Evolutionary conservation across 2,888 invertebrate genomes (phyloP), one percentile per base, ranked within the genome.

Genomic region (Agonopterix heracliana): DNA sequence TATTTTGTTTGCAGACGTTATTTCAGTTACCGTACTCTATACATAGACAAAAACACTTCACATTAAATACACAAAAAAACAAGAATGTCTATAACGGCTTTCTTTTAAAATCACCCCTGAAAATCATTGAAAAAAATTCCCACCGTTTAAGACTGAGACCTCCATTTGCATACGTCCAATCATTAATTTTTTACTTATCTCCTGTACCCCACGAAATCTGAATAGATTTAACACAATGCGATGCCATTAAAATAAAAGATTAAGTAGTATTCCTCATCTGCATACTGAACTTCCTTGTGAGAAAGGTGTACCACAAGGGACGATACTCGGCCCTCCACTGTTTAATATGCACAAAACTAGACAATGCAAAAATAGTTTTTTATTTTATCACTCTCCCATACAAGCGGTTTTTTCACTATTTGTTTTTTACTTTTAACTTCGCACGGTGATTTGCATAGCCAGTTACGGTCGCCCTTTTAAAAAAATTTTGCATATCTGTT

Each of bases 211-310:
- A 76, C 73, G 70, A 61, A 62, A 56, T 57, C 58, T 75, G 70
- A 76, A 84, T 73, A 68, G 81, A 74, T 72, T 70, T 73, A 77
- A 74, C 74, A 87, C 84, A 88, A 88, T 79, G 80, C 73, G 84
- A 83, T 80, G 78, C 73, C 68, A 86, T 88, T 88, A 88, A 88
- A 88, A 88, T 87, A 88, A 88, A 88, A 84, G 88, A 88, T 85
- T 80, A 80, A 75, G 76, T 73, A 74, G 73, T 69, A 78, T 78
- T 68, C 64, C 53, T 55, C 59, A 87, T 87, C 85, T 87, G 83
- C 88, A 88, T 86, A 83, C 74, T 63, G 66, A 71, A 74, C 59
- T 26, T 26, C 26, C 62, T 69, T 82, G 81, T 86, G 87, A 82
- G 84, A 87, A 87, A 71, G 64, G 74, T 61, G 74, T 73, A 53